Percentiles rank a stretch among this genome's conserved stretches.
These are phyloP conservation scores for Polypterus bichir DNA, from an alignment of 2,113 vertebrate species.

Conservation along the genomic window DNA sequence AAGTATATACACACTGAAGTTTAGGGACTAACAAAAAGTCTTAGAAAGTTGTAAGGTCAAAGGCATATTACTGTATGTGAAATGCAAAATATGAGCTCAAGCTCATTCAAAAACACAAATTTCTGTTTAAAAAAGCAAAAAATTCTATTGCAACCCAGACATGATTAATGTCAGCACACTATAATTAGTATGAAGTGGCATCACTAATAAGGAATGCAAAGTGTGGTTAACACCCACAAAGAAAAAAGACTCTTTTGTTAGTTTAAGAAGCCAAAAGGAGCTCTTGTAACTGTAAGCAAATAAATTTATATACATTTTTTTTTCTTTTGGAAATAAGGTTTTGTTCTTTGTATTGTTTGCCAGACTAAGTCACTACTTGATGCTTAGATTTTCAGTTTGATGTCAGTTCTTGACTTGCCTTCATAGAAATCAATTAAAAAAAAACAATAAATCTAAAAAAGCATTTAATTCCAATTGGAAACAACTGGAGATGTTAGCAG, in stretches of 20 bases:
- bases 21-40: too few species aligned
- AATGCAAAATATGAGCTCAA: slow-evolving; percentile 13
- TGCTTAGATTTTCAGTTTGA: neutral
- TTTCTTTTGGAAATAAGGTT: slow-evolving; percentile 31
- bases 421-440: too few species aligned
- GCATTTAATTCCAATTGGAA: too few species aligned
- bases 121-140: slow-evolving; percentile 34
- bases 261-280: slow-evolving; percentile 30
- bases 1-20: too few species aligned
- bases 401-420: too few species aligned
- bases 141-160: slow-evolving; percentile 30
- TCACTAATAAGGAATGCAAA: slow-evolving; percentile 43
- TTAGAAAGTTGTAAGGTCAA: too few species aligned
- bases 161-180: slow-evolving; percentile 37
- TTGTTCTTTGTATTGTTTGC: slow-evolving; percentile 1
- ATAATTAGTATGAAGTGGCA: slow-evolving; percentile 41
- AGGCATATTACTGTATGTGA: neutral
- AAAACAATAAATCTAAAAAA: too few species aligned
- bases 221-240: slow-evolving; percentile 13
- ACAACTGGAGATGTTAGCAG: too few species aligned
- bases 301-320: slow-evolving; percentile 30
- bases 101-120: slow-evolving; percentile 37
- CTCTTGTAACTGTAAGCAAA: slow-evolving; percentile 27
- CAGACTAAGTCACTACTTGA: slow-evolving; percentile 19
- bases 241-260: slow-evolving; percentile 18